Conservation (phyloP, 2,888 invertebrate genomes). For the Trachelus stipa region DNA sequence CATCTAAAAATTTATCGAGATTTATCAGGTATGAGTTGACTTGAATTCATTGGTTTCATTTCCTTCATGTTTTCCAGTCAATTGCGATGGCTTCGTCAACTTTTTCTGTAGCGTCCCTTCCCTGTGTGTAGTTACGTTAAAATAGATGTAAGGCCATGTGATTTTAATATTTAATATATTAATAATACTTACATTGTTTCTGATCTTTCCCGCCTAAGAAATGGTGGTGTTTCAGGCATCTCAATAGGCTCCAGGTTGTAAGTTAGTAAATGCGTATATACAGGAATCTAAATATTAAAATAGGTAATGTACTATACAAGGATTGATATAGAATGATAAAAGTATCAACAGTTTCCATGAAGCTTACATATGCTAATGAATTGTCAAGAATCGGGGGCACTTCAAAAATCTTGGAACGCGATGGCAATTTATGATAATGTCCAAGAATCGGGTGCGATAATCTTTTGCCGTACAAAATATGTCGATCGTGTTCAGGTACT, state of each 20-base stretch:
- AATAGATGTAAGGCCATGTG: background rate
- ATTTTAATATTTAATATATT: background rate
- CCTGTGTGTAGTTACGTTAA: background rate
- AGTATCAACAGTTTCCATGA: background rate
- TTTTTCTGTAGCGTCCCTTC: background rate
- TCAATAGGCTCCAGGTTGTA: slow-evolving; percentile 71
- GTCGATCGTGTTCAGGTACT: slow-evolving; percentile 47
- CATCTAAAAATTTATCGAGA: background rate
- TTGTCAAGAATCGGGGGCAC: slow-evolving; percentile 72
- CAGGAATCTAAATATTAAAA: slow-evolving; percentile 71
- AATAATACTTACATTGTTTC: background rate
- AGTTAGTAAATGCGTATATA: slow-evolving; percentile 76
- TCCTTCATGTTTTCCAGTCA: background rate
- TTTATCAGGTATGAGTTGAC: background rate
- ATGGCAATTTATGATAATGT: slow-evolving; percentile 70
- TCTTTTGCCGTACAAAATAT: slow-evolving; percentile 68
- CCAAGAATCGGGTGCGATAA: slow-evolving; percentile 73
- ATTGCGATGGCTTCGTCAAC: background rate
- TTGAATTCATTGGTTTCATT: background rate
- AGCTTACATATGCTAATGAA: slow-evolving; percentile 71
- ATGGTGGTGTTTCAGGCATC: slow-evolving; percentile 70
- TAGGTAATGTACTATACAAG: background rate
- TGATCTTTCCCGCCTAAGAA: slow-evolving; percentile 23
- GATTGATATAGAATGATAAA: background rate
- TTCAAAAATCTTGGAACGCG: slow-evolving; percentile 66